These are phyloP conservation scores for Parapristionchus giblindavisi DNA, from an alignment of 2,888 invertebrate species.

Conservation along the genomic window DNA sequence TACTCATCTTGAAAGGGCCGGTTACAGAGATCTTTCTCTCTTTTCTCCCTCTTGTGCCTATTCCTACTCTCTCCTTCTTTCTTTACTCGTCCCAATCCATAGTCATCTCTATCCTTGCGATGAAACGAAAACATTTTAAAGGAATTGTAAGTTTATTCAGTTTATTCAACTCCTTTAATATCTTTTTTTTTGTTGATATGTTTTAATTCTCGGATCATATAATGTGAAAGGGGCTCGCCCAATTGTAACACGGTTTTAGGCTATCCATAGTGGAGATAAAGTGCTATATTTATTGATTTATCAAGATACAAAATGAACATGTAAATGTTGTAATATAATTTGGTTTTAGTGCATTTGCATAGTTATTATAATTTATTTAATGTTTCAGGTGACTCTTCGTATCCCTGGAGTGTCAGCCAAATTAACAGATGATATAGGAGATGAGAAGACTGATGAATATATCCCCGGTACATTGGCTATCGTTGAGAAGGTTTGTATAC, in stretches of 20 bases:
- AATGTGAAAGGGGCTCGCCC: too few species aligned
- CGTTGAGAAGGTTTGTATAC: conserved; percentile 58
- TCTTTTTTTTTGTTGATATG: too few species aligned
- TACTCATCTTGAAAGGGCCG: too few species aligned
- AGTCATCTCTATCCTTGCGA: too few species aligned
- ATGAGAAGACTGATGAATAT: conserved; percentile 40
- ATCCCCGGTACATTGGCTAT: conserved; percentile 56
- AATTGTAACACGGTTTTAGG: too few species aligned
- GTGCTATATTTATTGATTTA: too few species aligned
- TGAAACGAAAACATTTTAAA: too few species aligned
- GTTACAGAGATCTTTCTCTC: conserved; percentile 2
- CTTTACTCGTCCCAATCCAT: neutral
- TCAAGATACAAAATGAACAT: neutral
- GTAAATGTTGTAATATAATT: neutral
- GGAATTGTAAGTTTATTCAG: too few species aligned
- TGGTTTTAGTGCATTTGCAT: too few species aligned
- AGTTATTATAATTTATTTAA: neutral
- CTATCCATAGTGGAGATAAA: too few species aligned
- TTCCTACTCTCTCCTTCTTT: conserved; percentile 13
- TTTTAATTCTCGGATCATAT: too few species aligned
- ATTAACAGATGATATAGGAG: conserved; percentile 42
- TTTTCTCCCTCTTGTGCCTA: neutral
- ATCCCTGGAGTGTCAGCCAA: conserved; percentile 51
- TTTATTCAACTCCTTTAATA: too few species aligned
- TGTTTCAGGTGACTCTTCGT: conserved; percentile 43